A percentile compares a stretch with the other conserved stretches of the same genome.
Evolutionary conservation across 2,888 invertebrate species (phyloP).

Genomic region (Sinhomidia bicolor): DNA sequence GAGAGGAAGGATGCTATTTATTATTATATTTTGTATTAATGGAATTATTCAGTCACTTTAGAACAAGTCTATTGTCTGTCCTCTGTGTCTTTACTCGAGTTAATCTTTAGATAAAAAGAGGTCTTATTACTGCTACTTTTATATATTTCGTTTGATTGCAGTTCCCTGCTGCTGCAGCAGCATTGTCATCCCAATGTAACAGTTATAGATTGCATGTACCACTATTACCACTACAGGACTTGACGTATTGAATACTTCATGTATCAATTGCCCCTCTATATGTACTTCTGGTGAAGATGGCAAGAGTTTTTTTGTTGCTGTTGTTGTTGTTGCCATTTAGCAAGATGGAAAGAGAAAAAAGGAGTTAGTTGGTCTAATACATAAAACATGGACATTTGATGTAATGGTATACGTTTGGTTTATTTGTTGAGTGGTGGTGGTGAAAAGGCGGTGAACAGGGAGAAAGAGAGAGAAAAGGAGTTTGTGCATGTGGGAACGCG

Average conservation of each 20-base stretch:
- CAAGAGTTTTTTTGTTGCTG: not conserved
- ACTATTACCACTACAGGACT: not conserved
- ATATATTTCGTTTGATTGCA: not conserved
- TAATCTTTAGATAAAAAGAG: no score
- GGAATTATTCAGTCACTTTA: no score
- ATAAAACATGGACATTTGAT: conserved; percentile 66
- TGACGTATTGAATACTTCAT: conserved; percentile 32
- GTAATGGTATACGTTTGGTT: conserved; percentile 55
- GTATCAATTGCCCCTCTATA: conserved; percentile 12
- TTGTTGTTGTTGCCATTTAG: not conserved
- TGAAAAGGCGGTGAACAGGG: conserved; percentile 22
- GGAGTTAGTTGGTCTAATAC: conserved; percentile 52
- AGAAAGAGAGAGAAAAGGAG: conserved; percentile 12
- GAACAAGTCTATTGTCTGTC: no score
- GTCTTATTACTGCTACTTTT: no score
- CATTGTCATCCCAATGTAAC: not conserved
- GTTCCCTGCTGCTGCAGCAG: no score
- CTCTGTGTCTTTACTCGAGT: no score
- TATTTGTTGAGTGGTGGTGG: conserved; percentile 12
- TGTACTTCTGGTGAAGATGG: conserved; percentile 15
- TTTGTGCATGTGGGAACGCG: not conserved
- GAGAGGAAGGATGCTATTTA: not conserved
- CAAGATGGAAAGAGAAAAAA: not conserved
- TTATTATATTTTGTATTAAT: not conserved
- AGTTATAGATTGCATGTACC: no score